Percentiles rank a stretch among this genome's conserved stretches.
phyloP scores from a whole-genome alignment of 1,140 invertebrate genomes.

The Centruroides vittatus region DNA sequence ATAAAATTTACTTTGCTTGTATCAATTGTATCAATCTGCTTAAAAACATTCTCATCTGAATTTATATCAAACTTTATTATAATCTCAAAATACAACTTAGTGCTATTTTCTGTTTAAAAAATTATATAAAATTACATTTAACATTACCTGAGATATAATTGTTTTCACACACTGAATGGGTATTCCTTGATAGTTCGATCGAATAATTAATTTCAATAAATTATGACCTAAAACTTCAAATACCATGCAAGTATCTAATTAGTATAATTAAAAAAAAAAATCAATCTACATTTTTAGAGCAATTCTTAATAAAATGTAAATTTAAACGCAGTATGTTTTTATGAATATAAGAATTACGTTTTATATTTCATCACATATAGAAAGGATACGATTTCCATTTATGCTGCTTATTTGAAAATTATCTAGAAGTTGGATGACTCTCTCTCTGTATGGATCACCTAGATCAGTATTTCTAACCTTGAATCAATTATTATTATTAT shows the following conservation, averaged over 20 bases:
- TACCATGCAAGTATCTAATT: conserved; percentile 78
- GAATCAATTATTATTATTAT: conserved; percentile 26
- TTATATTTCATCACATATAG: background rate
- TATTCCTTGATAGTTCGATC: conserved; percentile 94
- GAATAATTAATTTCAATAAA: conserved; percentile 91
- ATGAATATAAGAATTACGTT: background rate
- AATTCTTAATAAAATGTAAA: background rate
- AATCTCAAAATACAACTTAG: too few species aligned
- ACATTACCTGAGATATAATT: conserved; percentile 76
- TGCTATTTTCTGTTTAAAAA: too few species aligned
- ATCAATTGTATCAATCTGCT: too few species aligned
- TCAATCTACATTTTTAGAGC: background rate
- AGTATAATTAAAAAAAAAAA: background rate
- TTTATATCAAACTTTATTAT: too few species aligned
- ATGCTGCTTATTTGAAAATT: conserved; percentile 94
- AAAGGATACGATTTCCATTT: conserved; percentile 57
- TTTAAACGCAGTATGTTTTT: background rate
- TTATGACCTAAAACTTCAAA: conserved; percentile 97
- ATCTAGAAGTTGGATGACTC: conserved; percentile 90
- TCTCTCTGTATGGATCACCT: conserved; percentile 72
- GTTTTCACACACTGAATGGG: conserved; percentile 82
- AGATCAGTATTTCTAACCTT: conserved; percentile 65
- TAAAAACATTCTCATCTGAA: too few species aligned
- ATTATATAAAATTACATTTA: conserved; percentile 3
- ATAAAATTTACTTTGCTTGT: too few species aligned